These are phyloP conservation scores for Lepidurus apus DNA, from an alignment of 1,140 invertebrate genomes.

Conservation along the genomic window DNA sequence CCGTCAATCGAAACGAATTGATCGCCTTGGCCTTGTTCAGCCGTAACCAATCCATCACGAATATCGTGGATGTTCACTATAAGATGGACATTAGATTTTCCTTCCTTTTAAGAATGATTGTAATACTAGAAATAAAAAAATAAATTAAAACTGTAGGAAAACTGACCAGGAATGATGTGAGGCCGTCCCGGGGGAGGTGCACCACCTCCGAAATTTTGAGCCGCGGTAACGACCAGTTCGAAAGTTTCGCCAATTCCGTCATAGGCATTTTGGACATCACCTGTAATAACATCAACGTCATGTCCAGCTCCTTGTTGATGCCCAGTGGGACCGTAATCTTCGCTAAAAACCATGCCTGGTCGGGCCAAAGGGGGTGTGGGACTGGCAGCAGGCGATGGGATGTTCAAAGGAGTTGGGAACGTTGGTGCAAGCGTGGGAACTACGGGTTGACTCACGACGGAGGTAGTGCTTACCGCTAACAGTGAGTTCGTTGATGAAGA, in stretches of 20 bases:
- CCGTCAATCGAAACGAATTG: slow-evolving; percentile 89
- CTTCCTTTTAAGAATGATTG: neutral
- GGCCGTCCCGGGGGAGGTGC: slow-evolving; percentile 45
- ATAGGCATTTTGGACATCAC: neutral
- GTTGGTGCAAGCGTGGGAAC: slow-evolving; percentile 29
- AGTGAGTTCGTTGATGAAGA: neutral
- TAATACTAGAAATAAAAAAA: slow-evolving; percentile 33
- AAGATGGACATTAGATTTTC: neutral
- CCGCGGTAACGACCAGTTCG: slow-evolving; percentile 78
- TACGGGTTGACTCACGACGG: neutral
- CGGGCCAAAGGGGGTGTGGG: slow-evolving; percentile 37
- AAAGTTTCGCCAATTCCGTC: slow-evolving; percentile 65
- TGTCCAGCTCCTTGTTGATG: slow-evolving; percentile 36
- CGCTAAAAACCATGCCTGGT: slow-evolving; percentile 34
- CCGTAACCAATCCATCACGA: slow-evolving; percentile 53
- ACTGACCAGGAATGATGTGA: slow-evolving; percentile 51
- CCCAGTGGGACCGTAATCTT: slow-evolving; percentile 30
- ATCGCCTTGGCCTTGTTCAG: slow-evolving; percentile 64
- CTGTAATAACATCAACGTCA: slow-evolving; percentile 35
- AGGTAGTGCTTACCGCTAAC: slow-evolving; percentile 38
- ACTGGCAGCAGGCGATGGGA: neutral
- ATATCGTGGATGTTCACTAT: slow-evolving; percentile 40
- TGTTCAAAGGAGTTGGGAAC: neutral
- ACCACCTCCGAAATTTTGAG: slow-evolving; percentile 65
- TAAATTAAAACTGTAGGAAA: slow-evolving; percentile 14